A percentile compares a stretch with the other conserved stretches of the same genome.
These are phyloP conservation scores for Ornithoptera priamus DNA, from an alignment of 2,888 invertebrate species.

Conservation along the genomic window DNA sequence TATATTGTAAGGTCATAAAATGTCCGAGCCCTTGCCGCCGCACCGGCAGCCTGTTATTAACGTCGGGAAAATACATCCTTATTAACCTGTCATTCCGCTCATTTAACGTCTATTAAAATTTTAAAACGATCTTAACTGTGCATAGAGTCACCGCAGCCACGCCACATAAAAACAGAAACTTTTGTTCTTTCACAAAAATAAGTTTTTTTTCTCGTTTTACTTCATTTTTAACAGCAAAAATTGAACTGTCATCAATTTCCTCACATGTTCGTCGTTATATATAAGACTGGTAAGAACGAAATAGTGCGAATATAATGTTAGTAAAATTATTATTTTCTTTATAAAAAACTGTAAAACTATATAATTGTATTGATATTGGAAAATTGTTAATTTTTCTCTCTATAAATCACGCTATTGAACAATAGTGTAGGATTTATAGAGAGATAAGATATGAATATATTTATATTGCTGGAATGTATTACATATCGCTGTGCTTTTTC, in stretches of 20 bases:
- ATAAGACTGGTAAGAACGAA: no score
- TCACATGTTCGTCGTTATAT: no score
- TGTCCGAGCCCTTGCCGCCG: neutral
- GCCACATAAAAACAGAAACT: neutral
- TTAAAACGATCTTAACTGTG: constrained; percentile 8
- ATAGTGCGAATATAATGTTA: no score
- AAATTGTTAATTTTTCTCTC: neutral
- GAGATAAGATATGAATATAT: neutral
- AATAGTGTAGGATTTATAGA: neutral
- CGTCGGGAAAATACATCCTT: constrained; percentile 22
- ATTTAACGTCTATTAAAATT: constrained; percentile 19
- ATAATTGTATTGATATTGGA: no score
- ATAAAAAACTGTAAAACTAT: no score
- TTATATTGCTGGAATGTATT: neutral
- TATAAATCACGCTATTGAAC: neutral
- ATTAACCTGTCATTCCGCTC: constrained; percentile 21
- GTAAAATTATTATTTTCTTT: no score
- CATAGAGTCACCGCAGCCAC: neutral
- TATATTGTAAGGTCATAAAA: neutral
- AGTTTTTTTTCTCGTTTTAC: no score
- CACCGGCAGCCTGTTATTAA: constrained; percentile 14
- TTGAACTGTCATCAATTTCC: no score
- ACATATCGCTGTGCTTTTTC: constrained; percentile 1
- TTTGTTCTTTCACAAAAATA: no score
- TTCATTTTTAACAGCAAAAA: no score